phyloP scores from a whole-genome alignment of 2,797 vertebrate species.

The Cheirogaleus major region DNA sequence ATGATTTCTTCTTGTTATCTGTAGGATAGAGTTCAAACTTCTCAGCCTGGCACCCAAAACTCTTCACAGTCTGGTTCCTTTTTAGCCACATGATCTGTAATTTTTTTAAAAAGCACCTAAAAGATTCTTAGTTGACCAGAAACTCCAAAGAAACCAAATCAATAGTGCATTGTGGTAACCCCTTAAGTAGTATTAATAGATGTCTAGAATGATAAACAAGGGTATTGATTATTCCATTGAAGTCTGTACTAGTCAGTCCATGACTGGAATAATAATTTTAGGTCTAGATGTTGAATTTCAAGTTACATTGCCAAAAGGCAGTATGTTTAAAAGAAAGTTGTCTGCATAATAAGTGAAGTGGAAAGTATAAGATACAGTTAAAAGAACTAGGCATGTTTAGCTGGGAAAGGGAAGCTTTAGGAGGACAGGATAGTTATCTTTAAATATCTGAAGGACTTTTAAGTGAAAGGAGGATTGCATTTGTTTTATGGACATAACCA shows the following conservation, averaged over 20 bases:
- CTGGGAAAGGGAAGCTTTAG: background rate
- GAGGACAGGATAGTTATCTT: background rate
- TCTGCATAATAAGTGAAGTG: background rate
- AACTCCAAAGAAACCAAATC: slow-evolving; percentile 9
- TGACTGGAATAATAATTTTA: slow-evolving; percentile 18
- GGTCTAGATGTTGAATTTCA: background rate
- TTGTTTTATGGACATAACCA: slow-evolving; percentile 15
- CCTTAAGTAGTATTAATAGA: background rate
- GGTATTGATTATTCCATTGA: background rate
- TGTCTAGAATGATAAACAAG: background rate
- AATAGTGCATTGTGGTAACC: background rate
- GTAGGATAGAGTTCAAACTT: background rate
- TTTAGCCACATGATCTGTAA: background rate
- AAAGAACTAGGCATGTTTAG: background rate
- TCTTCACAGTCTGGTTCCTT: background rate
- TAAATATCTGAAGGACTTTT: background rate
- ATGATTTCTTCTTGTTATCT: background rate
- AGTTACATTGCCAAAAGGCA: slow-evolving; percentile 16
- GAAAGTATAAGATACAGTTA: background rate
- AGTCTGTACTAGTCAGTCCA: background rate
- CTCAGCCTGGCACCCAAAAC: slow-evolving; percentile 8
- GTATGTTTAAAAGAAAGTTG: slow-evolving; percentile 13
- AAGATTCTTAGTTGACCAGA: background rate
- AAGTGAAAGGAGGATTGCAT: background rate
- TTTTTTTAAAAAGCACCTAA: background rate